Conservation (phyloP, 53 echinoderm and acorn worm genomes). For the Paelopatides confundens region DNA sequence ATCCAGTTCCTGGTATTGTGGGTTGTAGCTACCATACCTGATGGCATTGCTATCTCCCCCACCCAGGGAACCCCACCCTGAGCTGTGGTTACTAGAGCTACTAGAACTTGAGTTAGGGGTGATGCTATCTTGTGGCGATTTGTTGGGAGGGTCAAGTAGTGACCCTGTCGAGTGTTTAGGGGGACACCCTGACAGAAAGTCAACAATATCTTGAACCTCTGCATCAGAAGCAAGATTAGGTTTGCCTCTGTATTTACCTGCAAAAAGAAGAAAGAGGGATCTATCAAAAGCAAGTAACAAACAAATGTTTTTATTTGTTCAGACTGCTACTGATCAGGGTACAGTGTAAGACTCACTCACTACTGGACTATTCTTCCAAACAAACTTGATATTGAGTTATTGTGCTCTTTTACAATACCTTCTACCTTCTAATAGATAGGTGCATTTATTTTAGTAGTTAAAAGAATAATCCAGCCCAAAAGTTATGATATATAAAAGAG, state of each 20-base stretch:
- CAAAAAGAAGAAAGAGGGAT: background rate
- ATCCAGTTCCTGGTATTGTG: constrained; percentile 71
- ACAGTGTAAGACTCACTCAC: no score
- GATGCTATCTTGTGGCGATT: constrained; percentile 67
- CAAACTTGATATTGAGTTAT: no score
- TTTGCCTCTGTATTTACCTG: constrained; percentile 43
- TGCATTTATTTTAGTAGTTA: no score
- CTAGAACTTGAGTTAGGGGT: constrained; percentile 86
- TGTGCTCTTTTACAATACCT: no score
- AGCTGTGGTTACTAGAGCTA: constrained; percentile 70
- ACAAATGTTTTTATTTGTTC: background rate
- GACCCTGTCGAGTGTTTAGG: constrained; percentile 20
- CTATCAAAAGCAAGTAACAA: background rate
- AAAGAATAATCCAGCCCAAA: no score
- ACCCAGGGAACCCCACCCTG: constrained; percentile 55
- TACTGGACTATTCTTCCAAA: no score
- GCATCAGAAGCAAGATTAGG: constrained; percentile 86
- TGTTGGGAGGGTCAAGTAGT: constrained; percentile 40
- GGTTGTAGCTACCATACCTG: constrained; percentile 89
- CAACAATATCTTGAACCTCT: constrained; percentile 91
- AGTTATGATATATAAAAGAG: no score
- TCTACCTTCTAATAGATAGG: no score
- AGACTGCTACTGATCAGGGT: no score
- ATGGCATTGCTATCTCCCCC: constrained; percentile 46
- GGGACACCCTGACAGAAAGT: constrained; percentile 75